Conservation (phyloP, 2,797 vertebrate species). For the Acipenser ruthenus region DNA sequence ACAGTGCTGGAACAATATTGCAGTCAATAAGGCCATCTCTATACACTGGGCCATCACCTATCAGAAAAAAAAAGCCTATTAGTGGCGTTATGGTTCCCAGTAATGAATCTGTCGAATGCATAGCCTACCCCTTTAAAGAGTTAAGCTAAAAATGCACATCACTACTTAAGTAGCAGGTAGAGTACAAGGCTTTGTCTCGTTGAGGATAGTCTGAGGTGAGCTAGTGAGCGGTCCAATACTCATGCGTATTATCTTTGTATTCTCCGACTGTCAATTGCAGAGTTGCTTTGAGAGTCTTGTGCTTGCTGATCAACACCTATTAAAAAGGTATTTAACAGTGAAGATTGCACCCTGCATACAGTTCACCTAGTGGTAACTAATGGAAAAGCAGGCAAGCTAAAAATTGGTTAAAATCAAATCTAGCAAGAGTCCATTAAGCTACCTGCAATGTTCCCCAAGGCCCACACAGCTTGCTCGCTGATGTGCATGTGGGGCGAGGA, state of each 20-base stretch:
- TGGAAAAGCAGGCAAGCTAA: not conserved
- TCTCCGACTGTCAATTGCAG: no score
- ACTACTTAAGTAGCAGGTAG: no score
- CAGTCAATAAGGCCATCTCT: slow-evolving; percentile 71
- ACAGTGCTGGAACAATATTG: slow-evolving; percentile 64
- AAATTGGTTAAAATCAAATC: not conserved
- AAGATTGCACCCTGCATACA: no score
- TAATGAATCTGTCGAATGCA: not conserved
- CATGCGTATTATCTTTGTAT: no score
- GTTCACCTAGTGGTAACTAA: not conserved
- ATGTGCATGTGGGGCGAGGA: slow-evolving; percentile 69
- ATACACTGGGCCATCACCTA: slow-evolving; percentile 77
- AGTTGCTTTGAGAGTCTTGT: no score
- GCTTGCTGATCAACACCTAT: no score
- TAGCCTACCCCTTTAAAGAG: not conserved
- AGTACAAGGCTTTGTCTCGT: no score
- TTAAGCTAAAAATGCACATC: no score
- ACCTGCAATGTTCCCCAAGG: slow-evolving; percentile 89
- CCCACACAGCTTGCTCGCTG: slow-evolving; percentile 85
- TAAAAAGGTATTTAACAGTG: no score
- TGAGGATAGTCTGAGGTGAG: no score
- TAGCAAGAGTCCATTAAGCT: slow-evolving; percentile 18
- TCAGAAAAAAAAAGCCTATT: not conserved
- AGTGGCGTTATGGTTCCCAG: not conserved
- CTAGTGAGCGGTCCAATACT: no score